Conservation (phyloP, 1,140 invertebrate genomes). For the Diprion similis region DNA sequence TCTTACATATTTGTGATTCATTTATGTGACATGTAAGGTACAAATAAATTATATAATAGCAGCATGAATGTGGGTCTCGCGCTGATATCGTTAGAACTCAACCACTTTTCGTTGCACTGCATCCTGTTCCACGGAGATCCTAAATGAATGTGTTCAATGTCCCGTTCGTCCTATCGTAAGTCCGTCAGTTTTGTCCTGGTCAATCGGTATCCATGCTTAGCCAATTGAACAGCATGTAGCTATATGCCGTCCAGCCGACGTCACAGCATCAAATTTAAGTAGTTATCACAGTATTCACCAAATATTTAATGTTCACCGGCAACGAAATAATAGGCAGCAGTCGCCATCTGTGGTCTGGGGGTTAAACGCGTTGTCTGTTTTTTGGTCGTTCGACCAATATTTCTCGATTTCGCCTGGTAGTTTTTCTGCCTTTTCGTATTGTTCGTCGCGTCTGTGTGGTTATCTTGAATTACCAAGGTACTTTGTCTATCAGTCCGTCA, state of each 20-base stretch:
- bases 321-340: neutral
- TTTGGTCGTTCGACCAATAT: neutral
- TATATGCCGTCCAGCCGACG: neutral
- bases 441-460: neutral
- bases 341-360: neutral
- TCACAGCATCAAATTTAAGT: neutral
- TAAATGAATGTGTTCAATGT: neutral
- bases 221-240: neutral
- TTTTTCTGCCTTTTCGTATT: neutral
- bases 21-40: neutral
- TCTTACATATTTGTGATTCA: neutral
- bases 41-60: neutral
- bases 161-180: neutral
- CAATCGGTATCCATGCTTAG: neutral
- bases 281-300: conserved; percentile 7
- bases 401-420: neutral
- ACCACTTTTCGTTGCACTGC: too few relatives aligned
- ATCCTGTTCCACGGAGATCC: neutral
- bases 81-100: too few relatives aligned
- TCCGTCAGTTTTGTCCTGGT: neutral
- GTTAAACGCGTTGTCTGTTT: neutral
- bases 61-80: neutral
- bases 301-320: neutral
- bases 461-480: too few relatives aligned
- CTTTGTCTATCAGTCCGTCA: too few relatives aligned